A percentile compares a stretch with the other conserved stretches of the same genome.
These are phyloP conservation scores for Cryptotis parvus DNA, from an alignment of 2,113 vertebrate genomes.

Conservation along the genomic window DNA sequence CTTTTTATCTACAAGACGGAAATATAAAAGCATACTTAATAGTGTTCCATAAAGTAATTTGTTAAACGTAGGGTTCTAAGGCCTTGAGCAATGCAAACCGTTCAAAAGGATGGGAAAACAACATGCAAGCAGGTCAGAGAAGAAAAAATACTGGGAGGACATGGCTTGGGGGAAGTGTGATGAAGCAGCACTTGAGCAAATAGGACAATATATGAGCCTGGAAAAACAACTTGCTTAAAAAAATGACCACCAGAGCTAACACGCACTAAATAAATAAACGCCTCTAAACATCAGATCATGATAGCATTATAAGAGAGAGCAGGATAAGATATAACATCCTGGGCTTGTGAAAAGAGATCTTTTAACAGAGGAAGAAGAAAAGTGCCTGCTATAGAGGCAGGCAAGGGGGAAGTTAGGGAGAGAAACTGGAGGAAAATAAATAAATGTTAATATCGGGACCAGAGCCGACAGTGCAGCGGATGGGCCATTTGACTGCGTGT, in stretches of 20 bases:
- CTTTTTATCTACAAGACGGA: background rate
- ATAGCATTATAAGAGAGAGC: background rate
- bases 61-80: conserved; percentile 3
- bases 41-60: background rate
- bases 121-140: background rate
- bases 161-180: background rate
- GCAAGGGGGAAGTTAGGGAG: too few relatives aligned
- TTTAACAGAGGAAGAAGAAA: too few relatives aligned
- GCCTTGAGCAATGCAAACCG: background rate
- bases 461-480: too few relatives aligned
- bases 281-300: background rate
- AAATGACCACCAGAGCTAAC: background rate
- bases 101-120: background rate
- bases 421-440: too few relatives aligned
- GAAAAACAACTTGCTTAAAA: background rate
- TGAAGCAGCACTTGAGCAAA: background rate
- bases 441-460: too few relatives aligned
- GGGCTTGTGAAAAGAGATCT: background rate
- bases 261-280: background rate
- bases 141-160: background rate
- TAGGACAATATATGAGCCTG: background rate
- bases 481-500: too few relatives aligned
- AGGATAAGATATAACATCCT: background rate
- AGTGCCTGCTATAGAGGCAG: too few relatives aligned
- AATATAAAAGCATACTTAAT: background rate